These are phyloP conservation scores for Metellina segmentata DNA, from an alignment of 2,888 invertebrate genomes.

Conservation along the genomic window DNA sequence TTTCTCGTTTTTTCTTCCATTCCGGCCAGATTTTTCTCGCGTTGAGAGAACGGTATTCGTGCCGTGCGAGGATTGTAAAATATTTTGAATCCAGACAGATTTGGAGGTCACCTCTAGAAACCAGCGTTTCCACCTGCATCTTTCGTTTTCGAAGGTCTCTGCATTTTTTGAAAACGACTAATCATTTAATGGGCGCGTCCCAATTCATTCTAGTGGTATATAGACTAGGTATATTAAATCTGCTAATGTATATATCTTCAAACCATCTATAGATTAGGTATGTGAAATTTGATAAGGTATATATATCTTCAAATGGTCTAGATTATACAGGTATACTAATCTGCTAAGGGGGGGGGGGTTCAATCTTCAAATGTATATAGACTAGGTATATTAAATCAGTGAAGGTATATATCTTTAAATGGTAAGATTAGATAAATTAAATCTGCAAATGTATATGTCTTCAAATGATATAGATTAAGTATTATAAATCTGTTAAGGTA, in stretches of 20 bases:
- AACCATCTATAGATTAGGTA: background rate
- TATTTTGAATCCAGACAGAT: constrained; percentile 31
- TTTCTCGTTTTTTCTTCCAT: constrained; percentile 35
- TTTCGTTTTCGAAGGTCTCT: too few species aligned
- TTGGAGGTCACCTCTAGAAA: constrained; percentile 42
- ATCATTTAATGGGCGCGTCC: background rate
- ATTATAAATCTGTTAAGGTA: background rate
- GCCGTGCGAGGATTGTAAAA: constrained; percentile 45
- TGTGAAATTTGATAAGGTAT: too few species aligned
- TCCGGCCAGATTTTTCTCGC: constrained; percentile 28
- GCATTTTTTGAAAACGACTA: background rate
- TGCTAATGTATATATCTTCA: background rate
- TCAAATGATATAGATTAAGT: background rate
- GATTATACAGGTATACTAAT: too few species aligned
- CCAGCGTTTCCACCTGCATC: background rate
- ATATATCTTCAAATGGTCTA: too few species aligned
- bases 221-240: background rate
- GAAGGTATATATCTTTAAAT: too few species aligned
- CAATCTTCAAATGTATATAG: too few species aligned
- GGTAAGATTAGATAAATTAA: background rate
- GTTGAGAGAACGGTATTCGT: constrained; percentile 35
- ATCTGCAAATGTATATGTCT: background rate
- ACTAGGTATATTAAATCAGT: background rate
- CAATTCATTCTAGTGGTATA: background rate
- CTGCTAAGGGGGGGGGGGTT: too few species aligned